Percentiles rank a stretch among this genome's conserved stretches.
Evolutionary conservation across 2,888 invertebrate genomes (phyloP).

Genomic region (Ophion obscuratus): DNA sequence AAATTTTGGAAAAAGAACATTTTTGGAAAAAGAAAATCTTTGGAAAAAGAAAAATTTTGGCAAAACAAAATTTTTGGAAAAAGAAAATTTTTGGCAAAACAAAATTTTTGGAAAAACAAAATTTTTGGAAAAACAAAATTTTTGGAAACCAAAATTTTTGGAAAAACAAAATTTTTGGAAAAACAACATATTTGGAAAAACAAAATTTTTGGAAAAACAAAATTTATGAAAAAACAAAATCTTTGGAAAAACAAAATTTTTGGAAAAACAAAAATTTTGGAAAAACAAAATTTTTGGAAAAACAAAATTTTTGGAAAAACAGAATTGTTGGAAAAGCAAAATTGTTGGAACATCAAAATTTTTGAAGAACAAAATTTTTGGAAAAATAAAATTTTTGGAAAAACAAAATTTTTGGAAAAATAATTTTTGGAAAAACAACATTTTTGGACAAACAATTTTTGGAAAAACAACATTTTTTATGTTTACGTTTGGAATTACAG

Average conservation of each 20-base stretch:
- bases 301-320: background rate
- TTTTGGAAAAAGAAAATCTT: background rate
- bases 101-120: background rate
- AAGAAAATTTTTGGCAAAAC: background rate
- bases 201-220: background rate
- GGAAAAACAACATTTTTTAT: background rate
- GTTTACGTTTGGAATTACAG: slow-evolving; percentile 81
- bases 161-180: background rate
- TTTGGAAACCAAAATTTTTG: background rate
- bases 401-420: too few species aligned
- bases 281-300: background rate
- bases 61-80: background rate
- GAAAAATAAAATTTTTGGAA: background rate
- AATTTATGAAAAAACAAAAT: too few species aligned
- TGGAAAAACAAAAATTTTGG: background rate
- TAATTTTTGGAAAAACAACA: background rate
- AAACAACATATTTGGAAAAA: background rate
- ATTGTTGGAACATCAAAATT: background rate
- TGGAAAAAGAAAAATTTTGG: background rate
- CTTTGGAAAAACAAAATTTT: background rate
- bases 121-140: background rate
- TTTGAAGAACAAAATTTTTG: background rate
- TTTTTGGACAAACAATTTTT: background rate
- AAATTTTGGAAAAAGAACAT: background rate
- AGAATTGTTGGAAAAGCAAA: background rate